Percentiles rank a stretch among this genome's conserved stretches.
phyloP scores from a whole-genome alignment of 1,140 invertebrate species.

The Metopolophium dirhodum region DNA sequence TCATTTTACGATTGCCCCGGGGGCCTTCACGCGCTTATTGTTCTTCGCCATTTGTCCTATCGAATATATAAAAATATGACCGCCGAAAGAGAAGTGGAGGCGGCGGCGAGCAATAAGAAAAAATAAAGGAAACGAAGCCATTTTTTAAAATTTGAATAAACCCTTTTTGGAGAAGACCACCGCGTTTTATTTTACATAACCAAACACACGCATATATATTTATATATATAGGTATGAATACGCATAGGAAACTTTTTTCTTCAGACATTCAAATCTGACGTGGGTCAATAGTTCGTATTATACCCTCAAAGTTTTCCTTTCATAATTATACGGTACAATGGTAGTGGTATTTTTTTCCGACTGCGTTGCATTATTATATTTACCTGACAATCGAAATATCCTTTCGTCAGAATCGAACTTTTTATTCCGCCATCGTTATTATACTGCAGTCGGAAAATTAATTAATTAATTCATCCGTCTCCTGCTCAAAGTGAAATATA shows the following conservation, averaged over 20 bases:
- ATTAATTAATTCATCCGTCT: slow-evolving; percentile 20
- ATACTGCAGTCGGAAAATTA: background rate
- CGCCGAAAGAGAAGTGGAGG: background rate
- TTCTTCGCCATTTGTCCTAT: background rate
- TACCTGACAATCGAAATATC: slow-evolving; percentile 19
- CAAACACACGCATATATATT: background rate
- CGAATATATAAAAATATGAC: slow-evolving; percentile 15
- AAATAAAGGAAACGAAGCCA: background rate
- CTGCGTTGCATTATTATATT: slow-evolving; percentile 20
- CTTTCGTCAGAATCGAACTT: background rate
- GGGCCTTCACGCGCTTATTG: background rate
- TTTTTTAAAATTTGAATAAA: slow-evolving; percentile 35
- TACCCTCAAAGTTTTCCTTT: slow-evolving; percentile 16
- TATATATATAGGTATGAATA: background rate
- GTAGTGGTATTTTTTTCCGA: background rate
- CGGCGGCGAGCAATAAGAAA: background rate
- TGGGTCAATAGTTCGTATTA: slow-evolving; percentile 31
- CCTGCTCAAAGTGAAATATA: background rate
- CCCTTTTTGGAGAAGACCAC: background rate
- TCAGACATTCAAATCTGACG: background rate
- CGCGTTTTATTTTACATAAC: slow-evolving; percentile 27
- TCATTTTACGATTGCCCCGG: background rate
- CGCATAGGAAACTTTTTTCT: slow-evolving; percentile 12
- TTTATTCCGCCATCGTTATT: background rate
- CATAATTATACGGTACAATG: slow-evolving; percentile 33